phyloP scores from a whole-genome alignment of 2,113 vertebrate species.

The Odocoileus hemionus region DNA sequence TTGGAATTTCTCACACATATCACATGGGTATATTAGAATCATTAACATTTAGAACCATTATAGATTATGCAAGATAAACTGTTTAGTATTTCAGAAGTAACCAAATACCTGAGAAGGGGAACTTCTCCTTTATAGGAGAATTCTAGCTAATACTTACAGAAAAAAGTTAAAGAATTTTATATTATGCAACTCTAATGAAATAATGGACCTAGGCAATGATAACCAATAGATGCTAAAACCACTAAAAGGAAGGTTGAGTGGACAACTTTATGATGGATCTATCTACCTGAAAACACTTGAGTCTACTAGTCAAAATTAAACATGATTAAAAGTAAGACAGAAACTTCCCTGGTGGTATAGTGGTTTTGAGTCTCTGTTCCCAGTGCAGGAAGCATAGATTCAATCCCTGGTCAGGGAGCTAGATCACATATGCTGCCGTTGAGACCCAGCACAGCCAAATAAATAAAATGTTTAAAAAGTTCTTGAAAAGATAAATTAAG shows the following conservation, averaged over 20 bases:
- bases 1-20: neutral
- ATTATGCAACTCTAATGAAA: conserved; percentile 12
- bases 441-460: neutral
- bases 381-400: neutral
- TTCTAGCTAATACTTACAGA: neutral
- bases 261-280: neutral
- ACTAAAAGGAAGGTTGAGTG: neutral
- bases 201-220: neutral
- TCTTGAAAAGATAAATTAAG: neutral
- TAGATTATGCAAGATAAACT: conserved; percentile 21
- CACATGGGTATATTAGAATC: neutral
- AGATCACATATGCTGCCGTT: neutral
- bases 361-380: neutral
- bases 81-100: conserved; percentile 28
- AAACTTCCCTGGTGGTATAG: neutral
- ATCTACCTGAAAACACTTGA: neutral
- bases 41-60: conserved; percentile 23
- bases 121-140: neutral
- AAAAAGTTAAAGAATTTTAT: conserved; percentile 27
- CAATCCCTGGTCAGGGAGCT: neutral
- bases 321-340: neutral
- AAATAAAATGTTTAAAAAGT: neutral
- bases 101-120: neutral
- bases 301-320: neutral
- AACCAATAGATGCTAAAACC: neutral